Base-by-base conservation (phyloP, 53 echinoderm and acorn worm species). In the Luidia sarsii region DNA sequence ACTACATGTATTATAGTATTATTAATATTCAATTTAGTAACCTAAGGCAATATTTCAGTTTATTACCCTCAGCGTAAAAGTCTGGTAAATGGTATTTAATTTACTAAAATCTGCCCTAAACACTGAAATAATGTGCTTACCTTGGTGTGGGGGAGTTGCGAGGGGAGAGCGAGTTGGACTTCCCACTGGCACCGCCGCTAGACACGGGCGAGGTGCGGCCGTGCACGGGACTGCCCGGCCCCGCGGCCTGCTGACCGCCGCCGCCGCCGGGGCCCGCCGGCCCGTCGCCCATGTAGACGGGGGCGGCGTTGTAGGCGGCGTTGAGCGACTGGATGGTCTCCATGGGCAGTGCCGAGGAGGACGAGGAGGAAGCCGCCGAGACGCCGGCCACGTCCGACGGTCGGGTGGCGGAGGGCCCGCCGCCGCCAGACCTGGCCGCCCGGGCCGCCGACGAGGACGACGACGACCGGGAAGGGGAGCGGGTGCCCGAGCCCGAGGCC, bases 271-370 rank as follows among this genome's bases (percentile, higher is more conserved):
- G 90, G 55, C 86, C 86, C 3, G 89, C 91, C 55, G 94, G 73
- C 24, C 93, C 93, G 74, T 97, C 97, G 52, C 93, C 93, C 48
- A 97, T 94, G 79, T 93, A 97, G 57, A 93, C 84, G 46, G 92
- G 93, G 16, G 89, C 92, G 30, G 97, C 92, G 62, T 97, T 97
- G 55, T 97, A 97, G 28, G 90, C 97, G 60, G 97, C 97, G 83
- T 93, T 97, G 18, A 97, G 84, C 52, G 97, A 97, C 80, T 97
- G 97, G 39, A 97, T 88, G 39, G 94, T 88, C 88, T 97, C 97
- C 97, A 97, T 97, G 19, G 93, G 93, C 64, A 89, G 71, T 18
- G 84, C 80, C 49, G 88, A 43, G 80, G 81, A 73, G n/a, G n/a
- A n/a, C n/a, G n/a, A n/a, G n/a, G n/a, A n/a, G n/a, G n/a, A n/a